Evolutionary conservation across 2,113 vertebrate genomes (phyloP).

Genomic region (Macroglossus sobrinus): DNA sequence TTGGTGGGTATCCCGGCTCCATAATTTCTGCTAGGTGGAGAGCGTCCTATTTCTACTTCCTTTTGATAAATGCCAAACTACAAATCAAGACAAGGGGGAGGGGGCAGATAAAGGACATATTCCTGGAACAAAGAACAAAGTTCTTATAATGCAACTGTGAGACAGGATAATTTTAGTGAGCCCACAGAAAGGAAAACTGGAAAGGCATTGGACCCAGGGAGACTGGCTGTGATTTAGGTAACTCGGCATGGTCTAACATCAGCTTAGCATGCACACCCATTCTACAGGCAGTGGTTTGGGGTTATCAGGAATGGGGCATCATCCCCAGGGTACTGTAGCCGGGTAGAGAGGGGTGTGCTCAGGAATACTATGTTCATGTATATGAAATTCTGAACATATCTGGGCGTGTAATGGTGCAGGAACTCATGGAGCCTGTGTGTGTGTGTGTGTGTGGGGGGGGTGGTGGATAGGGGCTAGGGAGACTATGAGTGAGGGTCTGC

Average conservation of each 20-base stretch:
- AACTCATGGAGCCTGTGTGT: background rate
- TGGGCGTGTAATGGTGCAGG: background rate
- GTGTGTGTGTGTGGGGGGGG: no score
- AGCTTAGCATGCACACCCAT: background rate
- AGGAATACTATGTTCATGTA: background rate
- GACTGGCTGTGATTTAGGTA: background rate
- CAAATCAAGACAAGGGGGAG: background rate
- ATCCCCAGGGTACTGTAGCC: background rate
- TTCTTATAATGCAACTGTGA: background rate
- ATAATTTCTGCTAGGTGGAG: background rate
- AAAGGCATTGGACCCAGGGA: background rate
- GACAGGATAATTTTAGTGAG: background rate
- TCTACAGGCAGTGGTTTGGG: background rate
- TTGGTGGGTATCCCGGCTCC: background rate
- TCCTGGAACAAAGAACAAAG: background rate
- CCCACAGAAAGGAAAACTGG: background rate
- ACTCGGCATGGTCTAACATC: background rate
- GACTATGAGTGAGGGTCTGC: rapidly evolving
- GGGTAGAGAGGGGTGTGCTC: background rate
- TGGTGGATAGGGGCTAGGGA: no score
- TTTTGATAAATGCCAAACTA: background rate
- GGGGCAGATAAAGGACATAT: background rate
- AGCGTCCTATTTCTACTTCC: background rate
- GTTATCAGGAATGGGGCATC: rapidly evolving
- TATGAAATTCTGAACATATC: background rate